Conservation (phyloP, 2,797 vertebrate genomes). For the Gouania willdenowi region DNA sequence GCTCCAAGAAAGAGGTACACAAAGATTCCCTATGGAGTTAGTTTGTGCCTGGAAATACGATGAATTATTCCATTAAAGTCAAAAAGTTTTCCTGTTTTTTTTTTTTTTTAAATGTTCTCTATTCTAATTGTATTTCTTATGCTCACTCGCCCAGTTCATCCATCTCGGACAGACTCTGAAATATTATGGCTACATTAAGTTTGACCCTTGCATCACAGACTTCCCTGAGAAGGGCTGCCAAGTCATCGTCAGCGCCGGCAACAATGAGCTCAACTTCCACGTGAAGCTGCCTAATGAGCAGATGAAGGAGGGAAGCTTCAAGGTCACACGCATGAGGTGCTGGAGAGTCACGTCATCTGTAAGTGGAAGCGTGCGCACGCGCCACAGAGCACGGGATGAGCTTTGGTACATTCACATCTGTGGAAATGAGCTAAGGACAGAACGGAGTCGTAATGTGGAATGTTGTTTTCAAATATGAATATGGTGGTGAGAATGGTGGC, state of each 20-base stretch:
- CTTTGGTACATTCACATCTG: too few relatives aligned
- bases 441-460: too few relatives aligned
- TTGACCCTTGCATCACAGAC: conserved; percentile 93
- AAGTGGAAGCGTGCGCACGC: conserved; percentile 62
- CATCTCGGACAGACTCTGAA: conserved; percentile 92
- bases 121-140: background rate
- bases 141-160: conserved; percentile 79
- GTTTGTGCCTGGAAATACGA: background rate
- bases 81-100: conserved; percentile 3
- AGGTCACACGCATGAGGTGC: conserved; percentile 97
- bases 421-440: too few relatives aligned
- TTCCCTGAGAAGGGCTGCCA: conserved; percentile 97
- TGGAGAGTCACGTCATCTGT: conserved; percentile 98
- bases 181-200: conserved; percentile 96
- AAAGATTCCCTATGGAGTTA: background rate
- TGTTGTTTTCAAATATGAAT: too few relatives aligned
- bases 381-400: too few relatives aligned
- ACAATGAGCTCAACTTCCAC: conserved; percentile 97
- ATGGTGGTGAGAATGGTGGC: too few relatives aligned
- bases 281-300: conserved; percentile 93
- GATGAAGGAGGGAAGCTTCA: conserved; percentile 97
- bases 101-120: background rate
- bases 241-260: conserved; percentile 92
- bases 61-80: conserved; percentile 8
- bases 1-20: conserved; percentile 96